Conservation (phyloP, 2,797 vertebrate species). For the Etheostoma nigrum region DNA sequence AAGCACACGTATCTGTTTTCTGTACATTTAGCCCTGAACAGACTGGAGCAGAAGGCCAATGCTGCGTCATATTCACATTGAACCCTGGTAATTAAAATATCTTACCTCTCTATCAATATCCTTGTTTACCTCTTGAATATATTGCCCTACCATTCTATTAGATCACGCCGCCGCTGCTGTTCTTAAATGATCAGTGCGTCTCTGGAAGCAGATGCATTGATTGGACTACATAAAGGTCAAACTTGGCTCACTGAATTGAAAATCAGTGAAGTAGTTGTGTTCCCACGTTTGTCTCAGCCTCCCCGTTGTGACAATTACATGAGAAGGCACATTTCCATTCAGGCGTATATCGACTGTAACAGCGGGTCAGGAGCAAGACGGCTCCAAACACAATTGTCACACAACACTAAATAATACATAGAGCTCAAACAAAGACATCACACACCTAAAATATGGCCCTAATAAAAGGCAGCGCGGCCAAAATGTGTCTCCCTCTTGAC, state of each 20-base stretch:
- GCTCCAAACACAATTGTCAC: conserved; percentile 72
- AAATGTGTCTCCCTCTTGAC: conserved; percentile 56
- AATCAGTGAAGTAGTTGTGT: conserved; percentile 70
- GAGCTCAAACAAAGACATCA: conserved; percentile 73
- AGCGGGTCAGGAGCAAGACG: conserved; percentile 67
- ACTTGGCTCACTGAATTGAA: conserved; percentile 64
- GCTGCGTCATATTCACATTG: conserved; percentile 28
- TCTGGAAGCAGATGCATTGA: conserved; percentile 62
- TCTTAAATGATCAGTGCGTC: conserved; percentile 51
- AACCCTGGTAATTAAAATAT: conserved; percentile 61
- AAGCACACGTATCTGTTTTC: conserved; percentile 36
- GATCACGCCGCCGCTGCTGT: conserved; percentile 24
- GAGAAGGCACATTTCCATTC: conserved; percentile 69
- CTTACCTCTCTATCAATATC: conserved; percentile 53
- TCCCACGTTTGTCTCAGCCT: conserved; percentile 62
- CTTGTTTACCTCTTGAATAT: conserved; percentile 41
- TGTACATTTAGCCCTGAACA: conserved; percentile 28
- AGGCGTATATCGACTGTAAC: conserved; percentile 69
- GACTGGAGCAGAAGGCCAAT: conserved; percentile 53
- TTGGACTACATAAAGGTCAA: conserved; percentile 72
- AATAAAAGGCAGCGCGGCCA: conserved; percentile 61
- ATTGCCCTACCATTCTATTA: conserved; percentile 19
- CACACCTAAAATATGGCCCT: conserved; percentile 67
- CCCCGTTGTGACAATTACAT: conserved; percentile 75
- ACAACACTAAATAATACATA: conserved; percentile 74